Conservation (phyloP, 2,888 invertebrate species). For the Scelioninae gen. 2 region DNA sequence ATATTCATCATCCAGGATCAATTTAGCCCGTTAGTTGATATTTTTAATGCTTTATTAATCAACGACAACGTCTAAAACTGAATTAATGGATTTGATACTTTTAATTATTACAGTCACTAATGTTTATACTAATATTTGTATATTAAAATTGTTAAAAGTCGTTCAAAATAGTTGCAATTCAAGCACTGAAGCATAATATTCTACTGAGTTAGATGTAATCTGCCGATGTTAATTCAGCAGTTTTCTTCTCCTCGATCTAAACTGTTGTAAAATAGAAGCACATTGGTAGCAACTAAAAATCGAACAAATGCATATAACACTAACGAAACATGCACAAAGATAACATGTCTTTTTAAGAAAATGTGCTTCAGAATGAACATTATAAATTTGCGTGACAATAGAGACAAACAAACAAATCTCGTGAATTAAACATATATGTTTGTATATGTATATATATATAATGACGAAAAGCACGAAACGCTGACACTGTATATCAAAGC, state of each 20-base stretch:
- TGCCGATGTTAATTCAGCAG: conserved; percentile 35
- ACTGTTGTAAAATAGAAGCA: conserved; percentile 31
- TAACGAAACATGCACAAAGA: conserved; percentile 41
- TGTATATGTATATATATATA: too few relatives aligned
- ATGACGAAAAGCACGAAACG: conserved; percentile 20
- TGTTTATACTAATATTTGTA: background rate
- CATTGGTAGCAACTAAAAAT: conserved; percentile 30
- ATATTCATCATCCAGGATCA: conserved; percentile 20
- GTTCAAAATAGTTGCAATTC: conserved; percentile 37
- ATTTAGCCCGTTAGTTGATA: conserved; percentile 19
- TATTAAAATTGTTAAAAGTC: conserved; percentile 34
- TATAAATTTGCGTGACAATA: conserved; percentile 27
- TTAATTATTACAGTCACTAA: conserved; percentile 34
- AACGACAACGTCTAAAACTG: conserved; percentile 11
- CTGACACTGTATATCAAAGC: conserved; percentile 18
- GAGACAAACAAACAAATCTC: conserved; percentile 22
- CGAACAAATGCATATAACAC: conserved; percentile 31
- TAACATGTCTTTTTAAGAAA: conserved; percentile 29
- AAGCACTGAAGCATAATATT: conserved; percentile 54
- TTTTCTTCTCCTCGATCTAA: conserved; percentile 5
- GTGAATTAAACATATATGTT: conserved; percentile 3
- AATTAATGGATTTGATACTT: conserved; percentile 6
- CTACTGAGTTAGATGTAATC: conserved; percentile 42
- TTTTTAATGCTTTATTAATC: conserved; percentile 22
- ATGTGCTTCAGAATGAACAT: conserved; percentile 34